Conservation (phyloP, 2,113 vertebrate genomes). For the Muntiacus muntjak region DNA sequence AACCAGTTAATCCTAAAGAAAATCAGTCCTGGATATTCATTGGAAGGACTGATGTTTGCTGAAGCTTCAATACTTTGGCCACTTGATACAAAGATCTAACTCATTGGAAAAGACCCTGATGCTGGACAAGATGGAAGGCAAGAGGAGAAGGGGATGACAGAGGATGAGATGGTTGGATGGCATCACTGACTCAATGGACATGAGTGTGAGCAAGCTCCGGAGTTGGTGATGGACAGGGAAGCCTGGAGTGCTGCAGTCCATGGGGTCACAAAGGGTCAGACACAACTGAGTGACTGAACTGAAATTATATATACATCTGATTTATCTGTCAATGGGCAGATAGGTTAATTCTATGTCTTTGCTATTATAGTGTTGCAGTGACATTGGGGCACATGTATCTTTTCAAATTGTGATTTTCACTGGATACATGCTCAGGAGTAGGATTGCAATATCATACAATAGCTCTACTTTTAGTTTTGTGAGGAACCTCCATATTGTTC, state of each 20-base stretch:
- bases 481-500: background rate
- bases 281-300: background rate
- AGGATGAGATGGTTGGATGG: background rate
- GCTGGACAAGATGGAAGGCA: background rate
- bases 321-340: background rate
- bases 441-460: background rate
- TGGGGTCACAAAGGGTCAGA: background rate
- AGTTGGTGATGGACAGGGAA: background rate
- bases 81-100: background rate
- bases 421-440: background rate
- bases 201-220: background rate
- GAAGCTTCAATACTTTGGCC: background rate
- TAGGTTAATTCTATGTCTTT: background rate
- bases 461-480: background rate
- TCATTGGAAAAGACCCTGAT: background rate
- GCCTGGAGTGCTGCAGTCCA: background rate
- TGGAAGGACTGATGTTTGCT: background rate
- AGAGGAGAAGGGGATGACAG: background rate
- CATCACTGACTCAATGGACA: background rate
- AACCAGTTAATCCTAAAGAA: background rate
- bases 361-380: background rate
- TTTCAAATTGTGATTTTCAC: background rate
- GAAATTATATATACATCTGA: background rate
- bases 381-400: background rate
- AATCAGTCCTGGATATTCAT: background rate